phyloP scores from a whole-genome alignment of 2,797 vertebrate genomes.

The Urophycis tenuis region DNA sequence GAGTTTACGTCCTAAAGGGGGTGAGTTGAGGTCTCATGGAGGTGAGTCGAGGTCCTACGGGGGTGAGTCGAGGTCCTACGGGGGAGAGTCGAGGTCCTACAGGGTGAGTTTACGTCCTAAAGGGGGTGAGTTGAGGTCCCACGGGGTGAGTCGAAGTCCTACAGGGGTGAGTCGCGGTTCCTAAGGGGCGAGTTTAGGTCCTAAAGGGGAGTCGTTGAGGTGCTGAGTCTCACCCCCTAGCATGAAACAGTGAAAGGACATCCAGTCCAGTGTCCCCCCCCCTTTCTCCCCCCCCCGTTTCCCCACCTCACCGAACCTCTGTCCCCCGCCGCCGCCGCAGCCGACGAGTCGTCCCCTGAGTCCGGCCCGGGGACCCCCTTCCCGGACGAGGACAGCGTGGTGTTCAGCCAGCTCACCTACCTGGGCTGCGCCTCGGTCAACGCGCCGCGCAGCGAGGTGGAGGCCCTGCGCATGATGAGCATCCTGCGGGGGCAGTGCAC shows the following conservation, averaged over 20 bases:
- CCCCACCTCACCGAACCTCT: background rate
- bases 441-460: constrained; percentile 93
- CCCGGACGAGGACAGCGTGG: constrained; percentile 93
- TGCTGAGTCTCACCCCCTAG: background rate
- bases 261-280: background rate
- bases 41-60: constrained; percentile 70
- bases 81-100: constrained; percentile 78
- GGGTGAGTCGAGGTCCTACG: constrained; percentile 82
- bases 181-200: no score
- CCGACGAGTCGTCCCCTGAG: constrained; percentile 68
- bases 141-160: constrained; percentile 50
- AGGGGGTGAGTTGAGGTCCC: background rate
- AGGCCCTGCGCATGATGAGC: constrained; percentile 96
- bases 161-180: background rate
- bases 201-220: background rate
- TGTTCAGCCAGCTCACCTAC: constrained; percentile 97
- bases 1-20: background rate
- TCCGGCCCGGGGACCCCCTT: constrained; percentile 81
- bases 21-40: no score
- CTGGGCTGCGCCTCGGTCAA: constrained; percentile 96
- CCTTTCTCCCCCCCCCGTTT: no score
- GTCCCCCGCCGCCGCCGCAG: constrained; percentile 23
- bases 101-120: background rate
- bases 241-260: no score
- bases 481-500: constrained; percentile 92